phyloP scores from a whole-genome alignment of 2,888 invertebrate species.

The Caradrina kadenii region DNA sequence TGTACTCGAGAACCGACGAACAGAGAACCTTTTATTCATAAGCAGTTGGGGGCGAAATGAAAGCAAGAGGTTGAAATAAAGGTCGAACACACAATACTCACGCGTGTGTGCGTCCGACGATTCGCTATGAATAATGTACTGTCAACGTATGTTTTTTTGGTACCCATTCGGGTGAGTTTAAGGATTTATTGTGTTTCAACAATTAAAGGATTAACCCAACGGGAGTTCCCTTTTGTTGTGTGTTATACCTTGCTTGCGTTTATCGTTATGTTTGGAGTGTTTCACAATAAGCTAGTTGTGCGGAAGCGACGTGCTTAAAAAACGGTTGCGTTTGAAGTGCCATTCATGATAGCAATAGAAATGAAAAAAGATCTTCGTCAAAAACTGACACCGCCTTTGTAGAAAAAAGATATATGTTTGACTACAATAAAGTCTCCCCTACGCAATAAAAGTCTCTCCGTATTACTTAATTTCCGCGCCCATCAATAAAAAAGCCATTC shows the following conservation, averaged over 20 bases:
- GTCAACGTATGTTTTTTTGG: constrained; percentile 62
- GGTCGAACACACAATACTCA: constrained; percentile 62
- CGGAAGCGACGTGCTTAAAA: constrained; percentile 40
- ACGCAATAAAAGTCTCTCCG: neutral
- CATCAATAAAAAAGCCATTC: neutral
- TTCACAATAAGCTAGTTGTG: constrained; percentile 50
- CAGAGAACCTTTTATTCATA: constrained; percentile 80
- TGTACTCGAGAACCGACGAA: constrained; percentile 78
- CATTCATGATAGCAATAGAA: constrained; percentile 23
- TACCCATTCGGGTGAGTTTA: constrained; percentile 50
- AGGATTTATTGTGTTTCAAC: constrained; percentile 58
- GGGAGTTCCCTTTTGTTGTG: constrained; percentile 49
- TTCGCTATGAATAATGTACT: constrained; percentile 61
- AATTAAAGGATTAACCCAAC: constrained; percentile 61
- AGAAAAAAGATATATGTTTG: constrained; percentile 4
- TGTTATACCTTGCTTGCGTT: constrained; percentile 36
- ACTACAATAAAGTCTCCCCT: constrained; percentile 9
- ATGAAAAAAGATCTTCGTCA: constrained; percentile 17
- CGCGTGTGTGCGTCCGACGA: constrained; percentile 46
- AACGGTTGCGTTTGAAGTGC: constrained; percentile 19
- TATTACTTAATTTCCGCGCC: neutral
- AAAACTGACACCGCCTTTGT: neutral
- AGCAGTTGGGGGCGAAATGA: constrained; percentile 74
- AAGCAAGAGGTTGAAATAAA: constrained; percentile 76
- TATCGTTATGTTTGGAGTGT: constrained; percentile 46